These are phyloP conservation scores for Isurus oxyrinchus DNA, from an alignment of 2,113 vertebrate species.

Conservation along the genomic window DNA sequence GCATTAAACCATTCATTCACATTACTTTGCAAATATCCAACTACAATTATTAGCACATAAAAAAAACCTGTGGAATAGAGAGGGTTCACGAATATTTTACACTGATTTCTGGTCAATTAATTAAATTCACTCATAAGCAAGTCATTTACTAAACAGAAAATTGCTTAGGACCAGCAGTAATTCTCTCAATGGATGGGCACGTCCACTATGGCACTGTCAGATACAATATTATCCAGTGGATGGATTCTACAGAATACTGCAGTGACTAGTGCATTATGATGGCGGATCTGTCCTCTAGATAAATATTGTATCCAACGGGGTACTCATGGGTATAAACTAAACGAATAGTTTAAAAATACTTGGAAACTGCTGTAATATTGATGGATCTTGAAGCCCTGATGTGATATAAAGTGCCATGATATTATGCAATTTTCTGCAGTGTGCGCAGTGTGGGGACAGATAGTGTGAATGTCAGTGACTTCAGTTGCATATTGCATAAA, in stretches of 20 bases:
- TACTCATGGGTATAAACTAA: background rate
- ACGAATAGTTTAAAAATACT: background rate
- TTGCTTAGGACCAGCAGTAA: background rate
- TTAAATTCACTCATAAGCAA: background rate
- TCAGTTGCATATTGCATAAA: background rate
- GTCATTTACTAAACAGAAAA: background rate
- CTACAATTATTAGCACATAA: background rate
- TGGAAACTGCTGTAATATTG: background rate
- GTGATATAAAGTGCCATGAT: background rate
- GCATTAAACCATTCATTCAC: background rate
- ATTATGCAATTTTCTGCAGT: background rate
- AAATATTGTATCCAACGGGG: background rate
- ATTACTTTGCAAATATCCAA: background rate
- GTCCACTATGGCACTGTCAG: background rate
- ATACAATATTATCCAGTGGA: background rate
- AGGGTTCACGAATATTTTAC: background rate
- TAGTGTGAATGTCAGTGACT: background rate
- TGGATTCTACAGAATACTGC: background rate
- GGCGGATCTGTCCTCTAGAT: background rate
- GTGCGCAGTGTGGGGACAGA: background rate
- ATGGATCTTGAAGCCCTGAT: background rate
- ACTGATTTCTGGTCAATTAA: background rate
- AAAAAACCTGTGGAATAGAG: background rate
- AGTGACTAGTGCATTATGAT: slow-evolving; percentile 8
- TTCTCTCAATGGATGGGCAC: background rate